These are phyloP conservation scores for Loriculus beryllinus DNA, from an alignment of 2,797 vertebrate species.

Conservation along the genomic window DNA sequence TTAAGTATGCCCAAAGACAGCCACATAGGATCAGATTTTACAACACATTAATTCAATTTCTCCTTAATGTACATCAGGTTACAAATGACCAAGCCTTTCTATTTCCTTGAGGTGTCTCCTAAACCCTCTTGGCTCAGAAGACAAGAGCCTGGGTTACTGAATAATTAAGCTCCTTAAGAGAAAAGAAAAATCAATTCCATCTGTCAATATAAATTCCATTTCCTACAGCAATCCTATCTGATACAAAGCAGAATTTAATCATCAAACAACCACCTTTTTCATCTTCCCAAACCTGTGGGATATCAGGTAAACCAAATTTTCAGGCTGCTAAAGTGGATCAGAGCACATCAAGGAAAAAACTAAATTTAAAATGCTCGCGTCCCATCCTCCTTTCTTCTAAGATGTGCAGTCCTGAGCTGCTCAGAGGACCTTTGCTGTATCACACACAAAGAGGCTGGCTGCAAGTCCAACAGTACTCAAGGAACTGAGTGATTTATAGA, in stretches of 20 bases:
- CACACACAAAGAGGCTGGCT: background rate
- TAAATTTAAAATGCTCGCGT: background rate
- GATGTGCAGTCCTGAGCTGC: background rate
- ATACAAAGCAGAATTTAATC: background rate
- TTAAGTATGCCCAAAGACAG: background rate
- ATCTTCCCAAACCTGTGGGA: background rate
- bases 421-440: background rate
- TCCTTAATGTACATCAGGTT: background rate
- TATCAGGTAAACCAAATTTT: background rate
- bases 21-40: background rate
- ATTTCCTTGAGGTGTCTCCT: background rate
- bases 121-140: background rate
- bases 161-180: conserved; percentile 41
- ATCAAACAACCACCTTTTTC: background rate
- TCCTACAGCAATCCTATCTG: background rate
- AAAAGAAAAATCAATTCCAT: conserved; percentile 39
- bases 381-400: background rate
- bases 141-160: background rate
- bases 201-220: background rate
- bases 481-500: background rate
- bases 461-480: background rate
- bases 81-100: conserved; percentile 9
- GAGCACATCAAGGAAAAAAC: background rate
- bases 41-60: background rate
- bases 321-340: background rate